Percentiles rank a stretch among this genome's conserved stretches.
Evolutionary conservation across 2,888 invertebrate genomes (phyloP).

Genomic region (Brachynemurus nebulosus): DNA sequence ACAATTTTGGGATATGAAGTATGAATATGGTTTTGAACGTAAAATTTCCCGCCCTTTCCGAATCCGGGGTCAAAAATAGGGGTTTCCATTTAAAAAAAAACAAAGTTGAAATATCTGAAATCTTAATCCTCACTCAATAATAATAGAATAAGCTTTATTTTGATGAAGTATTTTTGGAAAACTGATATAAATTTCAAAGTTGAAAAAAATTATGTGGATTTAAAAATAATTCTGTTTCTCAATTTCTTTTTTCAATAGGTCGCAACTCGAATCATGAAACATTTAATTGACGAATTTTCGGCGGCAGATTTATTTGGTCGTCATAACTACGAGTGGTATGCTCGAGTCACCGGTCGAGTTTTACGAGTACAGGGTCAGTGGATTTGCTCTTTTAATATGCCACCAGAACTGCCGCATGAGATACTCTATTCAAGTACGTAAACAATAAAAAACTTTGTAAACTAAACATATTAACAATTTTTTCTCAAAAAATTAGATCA

Average conservation of each 20-base stretch:
- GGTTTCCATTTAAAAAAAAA: too few relatives aligned
- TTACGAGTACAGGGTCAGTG: slow-evolving; percentile 88
- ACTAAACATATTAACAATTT: not conserved
- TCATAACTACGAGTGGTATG: slow-evolving; percentile 91
- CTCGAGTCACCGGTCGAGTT: slow-evolving; percentile 83
- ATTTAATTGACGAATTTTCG: slow-evolving; percentile 94
- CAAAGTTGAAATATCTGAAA: too few relatives aligned
- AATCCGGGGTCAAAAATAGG: too few relatives aligned
- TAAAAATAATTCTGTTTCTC: slow-evolving; percentile 11
- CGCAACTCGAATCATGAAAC: slow-evolving; percentile 91
- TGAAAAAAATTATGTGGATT: slow-evolving; percentile 7
- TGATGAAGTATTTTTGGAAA: too few relatives aligned
- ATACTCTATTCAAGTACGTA: slow-evolving; percentile 52
- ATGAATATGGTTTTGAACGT: too few relatives aligned
- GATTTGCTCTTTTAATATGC: slow-evolving; percentile 88
- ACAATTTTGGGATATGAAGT: too few relatives aligned
- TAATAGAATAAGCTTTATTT: too few relatives aligned
- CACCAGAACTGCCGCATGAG: slow-evolving; percentile 58
- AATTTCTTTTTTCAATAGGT: slow-evolving; percentile 40
- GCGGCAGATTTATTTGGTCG: slow-evolving; percentile 89
- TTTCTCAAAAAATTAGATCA: too few relatives aligned
- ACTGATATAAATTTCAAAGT: slow-evolving; percentile 10
- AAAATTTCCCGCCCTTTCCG: too few relatives aligned
- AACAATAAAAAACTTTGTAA: not conserved
- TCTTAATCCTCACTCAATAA: too few relatives aligned